These are phyloP conservation scores for Phataginus tetradactyla DNA, from an alignment of 2,797 vertebrate species.

Conservation along the genomic window DNA sequence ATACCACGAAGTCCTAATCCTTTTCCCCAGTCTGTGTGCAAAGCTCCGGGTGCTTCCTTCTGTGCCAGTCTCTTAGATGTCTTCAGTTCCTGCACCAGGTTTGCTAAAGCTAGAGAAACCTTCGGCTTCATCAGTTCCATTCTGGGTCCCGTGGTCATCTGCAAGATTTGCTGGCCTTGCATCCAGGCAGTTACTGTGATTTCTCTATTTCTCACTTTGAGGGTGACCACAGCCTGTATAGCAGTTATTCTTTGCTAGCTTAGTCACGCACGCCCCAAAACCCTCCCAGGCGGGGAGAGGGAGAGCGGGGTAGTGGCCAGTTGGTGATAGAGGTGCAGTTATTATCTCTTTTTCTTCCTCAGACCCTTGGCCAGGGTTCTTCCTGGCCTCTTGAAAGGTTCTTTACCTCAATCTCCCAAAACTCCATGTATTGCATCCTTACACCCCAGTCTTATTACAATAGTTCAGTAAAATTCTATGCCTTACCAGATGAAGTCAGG, in stretches of 20 bases:
- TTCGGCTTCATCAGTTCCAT: not conserved
- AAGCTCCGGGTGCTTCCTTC: not conserved
- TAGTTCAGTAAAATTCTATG: not conserved
- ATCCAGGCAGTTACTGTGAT: not conserved
- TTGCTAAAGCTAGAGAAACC: not conserved
- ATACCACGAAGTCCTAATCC: not conserved
- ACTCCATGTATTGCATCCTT: not conserved
- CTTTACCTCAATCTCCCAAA: not conserved
- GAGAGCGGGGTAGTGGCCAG: not conserved
- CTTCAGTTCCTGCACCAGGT: rapidly evolving
- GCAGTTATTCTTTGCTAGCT: not conserved
- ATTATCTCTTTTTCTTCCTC: not conserved
- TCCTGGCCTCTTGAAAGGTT: not conserved
- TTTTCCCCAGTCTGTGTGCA: rapidly evolving
- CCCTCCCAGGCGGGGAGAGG: not conserved
- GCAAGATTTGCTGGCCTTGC: not conserved
- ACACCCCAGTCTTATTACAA: not conserved
- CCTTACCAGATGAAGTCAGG: not conserved
- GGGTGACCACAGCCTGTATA: not conserved
- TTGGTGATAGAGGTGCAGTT: rapidly evolving
- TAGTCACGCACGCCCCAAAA: not conserved
- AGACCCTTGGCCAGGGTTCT: not conserved
- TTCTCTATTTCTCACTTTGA: not conserved
- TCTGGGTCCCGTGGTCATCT: not conserved
- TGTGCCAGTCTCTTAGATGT: not conserved